Evolutionary conservation across 2,113 vertebrate genomes (phyloP).

Genomic region (Brachypteracias leptosomus): DNA sequence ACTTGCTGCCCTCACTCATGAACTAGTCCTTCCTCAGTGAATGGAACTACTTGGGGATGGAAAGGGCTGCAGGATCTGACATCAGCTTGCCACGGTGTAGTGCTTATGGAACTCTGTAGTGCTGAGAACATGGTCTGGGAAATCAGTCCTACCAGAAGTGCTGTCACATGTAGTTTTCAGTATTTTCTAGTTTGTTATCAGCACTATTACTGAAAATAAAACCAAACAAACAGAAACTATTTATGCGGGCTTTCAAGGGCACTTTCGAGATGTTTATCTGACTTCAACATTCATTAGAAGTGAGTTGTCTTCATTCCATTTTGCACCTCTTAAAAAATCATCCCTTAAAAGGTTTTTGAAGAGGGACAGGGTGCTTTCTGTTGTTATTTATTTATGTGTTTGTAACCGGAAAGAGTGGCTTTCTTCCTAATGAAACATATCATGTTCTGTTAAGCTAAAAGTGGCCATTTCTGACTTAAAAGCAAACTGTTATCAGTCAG

Average conservation of each 20-base stretch:
- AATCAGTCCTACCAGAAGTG: not conserved
- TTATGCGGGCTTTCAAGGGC: not conserved
- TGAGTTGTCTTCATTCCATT: not conserved
- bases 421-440: constrained; percentile 1
- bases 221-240: not conserved
- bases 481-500: not conserved
- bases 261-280: constrained; percentile 11
- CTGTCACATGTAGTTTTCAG: not conserved
- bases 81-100: not conserved
- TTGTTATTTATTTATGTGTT: constrained; percentile 40
- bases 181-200: not conserved
- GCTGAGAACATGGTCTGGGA: fast-evolving
- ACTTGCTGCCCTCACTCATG: not conserved
- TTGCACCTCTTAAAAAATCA: not conserved
- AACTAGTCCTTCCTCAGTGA: not conserved
- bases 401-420: not conserved
- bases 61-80: not conserved
- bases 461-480: constrained; percentile 2
- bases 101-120: not conserved
- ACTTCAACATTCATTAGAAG: not conserved
- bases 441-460: constrained; percentile 1
- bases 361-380: not conserved
- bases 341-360: not conserved
- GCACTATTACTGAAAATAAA: not conserved
- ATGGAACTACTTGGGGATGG: not conserved